Percentiles rank a stretch among this genome's conserved stretches.
Conservation (phyloP, 2,113 vertebrate genomes). For the Aptenodytes patagonicus region DNA sequence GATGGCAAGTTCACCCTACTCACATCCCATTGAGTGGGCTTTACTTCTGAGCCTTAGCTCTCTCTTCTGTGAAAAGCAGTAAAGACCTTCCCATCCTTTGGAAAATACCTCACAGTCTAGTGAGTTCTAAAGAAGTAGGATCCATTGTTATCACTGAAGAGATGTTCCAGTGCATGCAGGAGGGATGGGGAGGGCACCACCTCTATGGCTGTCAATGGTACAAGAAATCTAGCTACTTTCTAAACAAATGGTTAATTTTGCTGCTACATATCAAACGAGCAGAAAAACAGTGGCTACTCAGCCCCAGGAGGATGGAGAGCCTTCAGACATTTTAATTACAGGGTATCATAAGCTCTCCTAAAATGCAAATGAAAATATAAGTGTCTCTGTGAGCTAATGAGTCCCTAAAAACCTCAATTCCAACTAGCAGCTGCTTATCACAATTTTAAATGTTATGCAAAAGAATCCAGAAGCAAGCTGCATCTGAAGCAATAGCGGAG, state of each 20-base stretch:
- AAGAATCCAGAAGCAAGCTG: background rate
- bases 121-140: background rate
- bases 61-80: background rate
- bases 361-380: background rate
- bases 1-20: background rate
- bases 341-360: background rate
- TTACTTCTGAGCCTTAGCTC: background rate
- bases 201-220: background rate
- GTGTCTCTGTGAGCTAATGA: background rate
- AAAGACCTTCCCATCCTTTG: background rate
- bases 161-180: background rate
- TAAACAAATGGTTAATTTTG: background rate
- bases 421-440: background rate
- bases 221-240: background rate
- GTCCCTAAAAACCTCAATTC: background rate
- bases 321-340: background rate
- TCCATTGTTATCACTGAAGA: background rate
- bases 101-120: background rate
- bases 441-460: background rate
- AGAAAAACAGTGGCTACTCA: background rate
- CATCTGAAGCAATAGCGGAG: background rate
- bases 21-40: background rate
- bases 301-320: background rate
- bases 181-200: background rate
- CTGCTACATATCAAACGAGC: background rate